phyloP scores from a whole-genome alignment of 2,113 vertebrate genomes.

The Nannospalax galili region DNA sequence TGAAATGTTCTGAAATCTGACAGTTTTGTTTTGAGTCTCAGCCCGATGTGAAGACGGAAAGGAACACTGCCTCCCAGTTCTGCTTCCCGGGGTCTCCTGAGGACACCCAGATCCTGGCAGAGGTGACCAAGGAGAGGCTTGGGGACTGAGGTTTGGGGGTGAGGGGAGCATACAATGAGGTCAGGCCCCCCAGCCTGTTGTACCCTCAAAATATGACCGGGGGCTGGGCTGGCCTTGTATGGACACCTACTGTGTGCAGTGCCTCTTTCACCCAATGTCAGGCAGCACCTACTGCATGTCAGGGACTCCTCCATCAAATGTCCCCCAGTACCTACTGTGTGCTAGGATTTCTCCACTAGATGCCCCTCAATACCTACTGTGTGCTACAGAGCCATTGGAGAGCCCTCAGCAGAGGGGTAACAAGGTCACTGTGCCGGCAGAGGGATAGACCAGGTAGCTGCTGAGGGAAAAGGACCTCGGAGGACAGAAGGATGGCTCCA shows the following conservation, averaged over 20 bases:
- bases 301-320: not conserved
- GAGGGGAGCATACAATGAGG: accelerated
- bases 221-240: not conserved
- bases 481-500: accelerated
- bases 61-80: constrained; percentile 79
- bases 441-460: not conserved
- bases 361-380: not conserved
- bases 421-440: not conserved
- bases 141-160: not conserved
- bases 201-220: not conserved
- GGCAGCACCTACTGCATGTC: not conserved
- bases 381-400: not conserved
- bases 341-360: too few relatives aligned
- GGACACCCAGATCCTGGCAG: constrained; percentile 73
- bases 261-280: not conserved
- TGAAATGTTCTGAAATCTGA: constrained; percentile 85
- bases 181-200: not conserved
- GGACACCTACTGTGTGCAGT: not conserved
- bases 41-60: constrained; percentile 81
- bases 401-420: not conserved
- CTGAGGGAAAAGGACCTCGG: not conserved
- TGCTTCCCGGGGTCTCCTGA: constrained; percentile 73
- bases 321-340: not conserved
- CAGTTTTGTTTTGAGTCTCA: constrained; percentile 84
- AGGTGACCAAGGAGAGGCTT: constrained; percentile 55